Evolutionary conservation across 30 jellyfish, hydroid and myxozoan species (phyloP).

Genomic region (Rhopilema esculentum): DNA sequence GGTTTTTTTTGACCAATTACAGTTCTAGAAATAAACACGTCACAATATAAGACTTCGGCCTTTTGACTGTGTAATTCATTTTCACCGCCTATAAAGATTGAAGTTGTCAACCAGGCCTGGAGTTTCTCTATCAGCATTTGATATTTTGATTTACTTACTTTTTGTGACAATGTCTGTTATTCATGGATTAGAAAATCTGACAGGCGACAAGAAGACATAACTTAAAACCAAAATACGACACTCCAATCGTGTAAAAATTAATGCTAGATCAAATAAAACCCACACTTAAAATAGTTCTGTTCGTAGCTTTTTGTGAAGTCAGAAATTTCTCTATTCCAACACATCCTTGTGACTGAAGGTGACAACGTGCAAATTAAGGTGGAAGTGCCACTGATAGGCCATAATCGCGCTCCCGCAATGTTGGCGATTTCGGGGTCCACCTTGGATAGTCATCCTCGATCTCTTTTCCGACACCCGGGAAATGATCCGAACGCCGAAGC

Average conservation of each 20-base stretch:
- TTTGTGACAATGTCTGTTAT: neutral
- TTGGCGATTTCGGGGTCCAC: conserved; percentile 73
- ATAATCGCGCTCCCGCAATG: conserved; percentile 55
- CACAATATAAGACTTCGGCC: too few relatives aligned
- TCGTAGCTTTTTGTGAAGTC: too few relatives aligned
- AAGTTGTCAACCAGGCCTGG: too few relatives aligned
- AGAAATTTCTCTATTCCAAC: neutral
- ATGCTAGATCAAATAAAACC: neutral
- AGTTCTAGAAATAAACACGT: too few relatives aligned
- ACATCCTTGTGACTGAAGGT: neutral
- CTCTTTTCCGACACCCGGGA: conserved; percentile 80
- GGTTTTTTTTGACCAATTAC: too few relatives aligned
- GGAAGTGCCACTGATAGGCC: conserved; percentile 70
- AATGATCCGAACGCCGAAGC: conserved; percentile 54
- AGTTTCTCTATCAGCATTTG: too few relatives aligned
- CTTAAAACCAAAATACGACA: neutral
- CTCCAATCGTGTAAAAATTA: neutral
- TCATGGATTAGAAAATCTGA: neutral
- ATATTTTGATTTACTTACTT: too few relatives aligned
- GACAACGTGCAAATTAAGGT: neutral
- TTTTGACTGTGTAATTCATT: too few relatives aligned
- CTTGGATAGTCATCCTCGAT: conserved; percentile 80
- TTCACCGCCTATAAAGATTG: too few relatives aligned
- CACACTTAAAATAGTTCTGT: neutral
- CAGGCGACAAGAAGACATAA: too few relatives aligned